Conservation (phyloP, 1,140 invertebrate species). For the Zaprionus lachaisei region DNA sequence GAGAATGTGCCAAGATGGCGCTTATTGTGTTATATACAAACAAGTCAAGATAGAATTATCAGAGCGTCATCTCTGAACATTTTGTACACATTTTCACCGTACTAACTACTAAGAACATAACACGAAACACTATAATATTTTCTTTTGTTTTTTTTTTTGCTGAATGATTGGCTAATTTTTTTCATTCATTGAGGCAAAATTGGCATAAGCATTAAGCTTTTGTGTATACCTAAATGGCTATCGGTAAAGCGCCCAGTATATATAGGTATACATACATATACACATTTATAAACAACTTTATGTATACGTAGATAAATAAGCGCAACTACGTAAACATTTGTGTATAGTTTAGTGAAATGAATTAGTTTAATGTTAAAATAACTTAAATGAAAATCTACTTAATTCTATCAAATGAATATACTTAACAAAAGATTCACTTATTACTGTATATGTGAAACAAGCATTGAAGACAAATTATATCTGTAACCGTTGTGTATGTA, state of each 20-base stretch:
- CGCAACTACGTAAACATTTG: constrained; percentile 64
- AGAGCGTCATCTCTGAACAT: constrained; percentile 47
- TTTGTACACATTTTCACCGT: constrained; percentile 65
- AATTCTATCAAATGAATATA: constrained; percentile 23
- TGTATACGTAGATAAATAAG: constrained; percentile 21
- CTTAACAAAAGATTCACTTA: background rate
- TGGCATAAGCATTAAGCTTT: constrained; percentile 47
- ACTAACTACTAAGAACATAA: constrained; percentile 26
- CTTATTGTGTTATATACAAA: constrained; percentile 31
- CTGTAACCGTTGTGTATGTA: constrained; percentile 50
- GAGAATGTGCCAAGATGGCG: constrained; percentile 27
- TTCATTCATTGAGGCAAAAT: constrained; percentile 16
- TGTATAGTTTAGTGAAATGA: constrained; percentile 81
- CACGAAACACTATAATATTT: background rate
- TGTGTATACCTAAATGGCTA: constrained; percentile 39
- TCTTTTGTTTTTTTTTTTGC: constrained; percentile 45
- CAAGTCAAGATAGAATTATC: constrained; percentile 12
- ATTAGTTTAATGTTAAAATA: constrained; percentile 76
- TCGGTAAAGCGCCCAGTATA: constrained; percentile 19
- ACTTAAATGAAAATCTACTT: constrained; percentile 59
- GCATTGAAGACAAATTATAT: constrained; percentile 29
- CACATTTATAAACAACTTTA: constrained; percentile 16
- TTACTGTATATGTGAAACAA: constrained; percentile 33
- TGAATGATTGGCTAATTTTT: constrained; percentile 56
- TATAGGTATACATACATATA: background rate